Conservation (phyloP, 2,888 invertebrate genomes). For the Thecophora atra region DNA sequence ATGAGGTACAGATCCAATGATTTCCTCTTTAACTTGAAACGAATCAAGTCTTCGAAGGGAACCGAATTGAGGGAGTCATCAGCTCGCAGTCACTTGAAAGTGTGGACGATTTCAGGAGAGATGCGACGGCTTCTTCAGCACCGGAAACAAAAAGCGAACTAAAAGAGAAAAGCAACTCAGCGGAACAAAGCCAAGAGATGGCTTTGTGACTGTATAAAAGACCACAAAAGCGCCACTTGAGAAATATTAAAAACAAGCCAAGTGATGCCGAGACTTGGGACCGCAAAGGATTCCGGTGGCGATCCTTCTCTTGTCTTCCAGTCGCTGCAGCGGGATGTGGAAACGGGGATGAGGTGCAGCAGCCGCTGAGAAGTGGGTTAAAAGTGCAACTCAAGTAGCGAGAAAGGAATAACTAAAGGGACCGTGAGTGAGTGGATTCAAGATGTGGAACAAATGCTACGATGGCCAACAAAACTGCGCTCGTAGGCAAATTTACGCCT, state of each 20-base stretch:
- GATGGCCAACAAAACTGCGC: too few relatives aligned
- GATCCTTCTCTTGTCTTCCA: not conserved
- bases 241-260: conserved; percentile 2
- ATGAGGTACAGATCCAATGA: too few relatives aligned
- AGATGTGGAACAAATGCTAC: too few relatives aligned
- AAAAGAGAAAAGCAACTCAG: not conserved
- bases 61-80: not conserved
- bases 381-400: not conserved
- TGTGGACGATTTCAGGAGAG: not conserved
- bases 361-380: not conserved
- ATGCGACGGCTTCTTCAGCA: not conserved
- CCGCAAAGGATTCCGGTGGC: not conserved
- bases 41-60: not conserved
- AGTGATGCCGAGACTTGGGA: not conserved
- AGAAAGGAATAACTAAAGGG: not conserved
- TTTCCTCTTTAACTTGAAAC: too few relatives aligned
- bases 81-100: conserved; percentile 18
- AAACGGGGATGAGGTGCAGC: too few relatives aligned
- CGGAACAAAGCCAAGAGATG: not conserved
- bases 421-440: too few relatives aligned
- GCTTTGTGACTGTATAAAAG: not conserved
- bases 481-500: too few relatives aligned
- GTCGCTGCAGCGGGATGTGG: too few relatives aligned
- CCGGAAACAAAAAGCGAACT: not conserved
- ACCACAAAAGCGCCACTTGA: conserved; percentile 4